Percentiles rank a stretch among this genome's conserved stretches.
Conservation (phyloP, 2,888 invertebrate species). For the Nebria salina region DNA sequence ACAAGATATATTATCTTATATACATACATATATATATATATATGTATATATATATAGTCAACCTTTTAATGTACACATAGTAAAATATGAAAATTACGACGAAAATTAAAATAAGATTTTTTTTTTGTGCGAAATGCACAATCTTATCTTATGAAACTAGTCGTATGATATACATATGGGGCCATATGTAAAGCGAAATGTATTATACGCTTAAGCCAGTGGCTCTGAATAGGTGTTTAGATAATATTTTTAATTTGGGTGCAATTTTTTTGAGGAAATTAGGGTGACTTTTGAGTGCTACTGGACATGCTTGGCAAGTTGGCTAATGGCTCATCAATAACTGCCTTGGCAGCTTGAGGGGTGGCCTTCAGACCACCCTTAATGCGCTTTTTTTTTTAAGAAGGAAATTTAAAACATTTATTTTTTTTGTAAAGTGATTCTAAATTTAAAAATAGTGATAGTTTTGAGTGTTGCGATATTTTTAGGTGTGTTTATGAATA, state of each 20-base stretch:
- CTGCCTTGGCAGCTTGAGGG: conserved; percentile 12
- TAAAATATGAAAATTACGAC: no score
- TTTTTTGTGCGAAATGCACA: no score
- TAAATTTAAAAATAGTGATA: background rate
- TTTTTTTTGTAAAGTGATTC: no score
- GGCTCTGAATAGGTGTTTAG: background rate
- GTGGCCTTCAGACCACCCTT: conserved; percentile 27
- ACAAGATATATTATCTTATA: background rate
- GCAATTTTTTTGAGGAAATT: background rate
- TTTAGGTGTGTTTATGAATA: no score
- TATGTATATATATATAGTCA: no score
- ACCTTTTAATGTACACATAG: no score
- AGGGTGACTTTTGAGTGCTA: conserved; percentile 4
- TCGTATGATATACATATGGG: background rate
- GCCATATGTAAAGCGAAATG: background rate
- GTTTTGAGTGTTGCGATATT: background rate
- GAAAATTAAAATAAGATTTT: no score
- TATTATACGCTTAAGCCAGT: background rate
- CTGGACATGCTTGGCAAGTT: background rate
- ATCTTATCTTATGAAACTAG: background rate
- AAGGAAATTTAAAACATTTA: background rate
- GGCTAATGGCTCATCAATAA: conserved; percentile 24
- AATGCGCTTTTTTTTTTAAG: conserved; percentile 4
- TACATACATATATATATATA: no score
- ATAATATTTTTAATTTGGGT: background rate